phyloP scores from a whole-genome alignment of 30 jellyfish, hydroid and myxozoan genomes.

The Hydractinia echinata region DNA sequence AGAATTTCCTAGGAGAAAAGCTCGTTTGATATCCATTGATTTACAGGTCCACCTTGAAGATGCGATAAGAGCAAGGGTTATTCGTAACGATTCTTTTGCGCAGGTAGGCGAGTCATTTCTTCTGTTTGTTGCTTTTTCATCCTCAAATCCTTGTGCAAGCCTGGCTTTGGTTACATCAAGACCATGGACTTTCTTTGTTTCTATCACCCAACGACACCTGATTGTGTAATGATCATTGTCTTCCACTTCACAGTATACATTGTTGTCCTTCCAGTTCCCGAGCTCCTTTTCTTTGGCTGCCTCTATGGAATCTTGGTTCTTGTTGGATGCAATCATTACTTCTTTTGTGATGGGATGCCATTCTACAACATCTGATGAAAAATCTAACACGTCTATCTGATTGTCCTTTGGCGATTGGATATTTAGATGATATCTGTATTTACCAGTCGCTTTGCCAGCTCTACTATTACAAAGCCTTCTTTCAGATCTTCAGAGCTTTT shows the following conservation, averaged over 20 bases:
- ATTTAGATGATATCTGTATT: conserved; percentile 25
- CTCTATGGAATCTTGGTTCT: not conserved
- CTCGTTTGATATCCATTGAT: conserved; percentile 44
- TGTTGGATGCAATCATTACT: conserved; percentile 15
- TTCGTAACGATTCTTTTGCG: conserved; percentile 32
- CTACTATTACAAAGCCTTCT: conserved; percentile 25
- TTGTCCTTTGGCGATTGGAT: conserved; percentile 16
- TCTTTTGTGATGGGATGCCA: conserved; percentile 15
- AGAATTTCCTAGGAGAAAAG: conserved; percentile 52
- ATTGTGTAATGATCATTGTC: conserved; percentile 21
- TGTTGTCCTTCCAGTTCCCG: conserved; percentile 35
- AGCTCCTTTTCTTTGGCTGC: conserved; percentile 38
- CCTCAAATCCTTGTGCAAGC: conserved; percentile 51
- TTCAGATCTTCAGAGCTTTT: conserved; percentile 11
- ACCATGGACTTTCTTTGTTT: conserved; percentile 10
- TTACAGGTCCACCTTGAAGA: conserved; percentile 14
- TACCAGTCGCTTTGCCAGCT: conserved; percentile 49
- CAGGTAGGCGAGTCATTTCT: conserved; percentile 48
- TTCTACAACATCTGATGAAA: conserved; percentile 12
- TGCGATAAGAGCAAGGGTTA: conserved; percentile 21
- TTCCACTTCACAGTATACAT: conserved; percentile 27
- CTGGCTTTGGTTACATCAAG: conserved; percentile 21
- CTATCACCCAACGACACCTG: conserved; percentile 40
- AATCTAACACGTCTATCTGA: conserved; percentile 30
- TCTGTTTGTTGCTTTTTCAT: conserved; percentile 17